These are phyloP conservation scores for Hippopotamus amphibius DNA, from an alignment of 2,113 vertebrate species.

Conservation along the genomic window DNA sequence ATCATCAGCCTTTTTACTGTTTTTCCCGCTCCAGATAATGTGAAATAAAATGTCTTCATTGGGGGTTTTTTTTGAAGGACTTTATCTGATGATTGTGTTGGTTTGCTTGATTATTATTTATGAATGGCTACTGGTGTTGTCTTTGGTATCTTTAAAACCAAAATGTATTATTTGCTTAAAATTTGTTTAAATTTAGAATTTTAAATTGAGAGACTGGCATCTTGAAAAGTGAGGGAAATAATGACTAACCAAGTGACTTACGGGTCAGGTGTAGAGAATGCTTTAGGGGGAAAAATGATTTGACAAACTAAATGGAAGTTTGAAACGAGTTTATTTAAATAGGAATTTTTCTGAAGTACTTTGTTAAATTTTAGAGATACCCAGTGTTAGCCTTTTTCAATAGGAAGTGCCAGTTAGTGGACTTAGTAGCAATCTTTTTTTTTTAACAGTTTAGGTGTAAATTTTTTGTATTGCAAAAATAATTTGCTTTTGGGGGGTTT, in stretches of 20 bases:
- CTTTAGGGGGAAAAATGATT: not conserved
- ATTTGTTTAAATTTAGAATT: constrained; percentile 24
- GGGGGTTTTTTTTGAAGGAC: not conserved
- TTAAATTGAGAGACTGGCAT: constrained; percentile 21
- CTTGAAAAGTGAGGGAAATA: not conserved
- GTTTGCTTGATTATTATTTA: constrained; percentile 41
- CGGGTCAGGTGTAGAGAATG: not conserved
- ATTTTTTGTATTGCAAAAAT: constrained; percentile 22
- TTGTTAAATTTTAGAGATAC: not conserved
- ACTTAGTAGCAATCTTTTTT: not conserved
- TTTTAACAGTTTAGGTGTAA: not conserved
- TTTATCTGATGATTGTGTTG: constrained; percentile 12
- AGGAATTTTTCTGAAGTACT: constrained; percentile 14
- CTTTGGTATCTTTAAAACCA: constrained; percentile 17
- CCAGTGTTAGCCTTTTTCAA: not conserved
- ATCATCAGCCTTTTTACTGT: not conserved
- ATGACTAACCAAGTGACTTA: not conserved
- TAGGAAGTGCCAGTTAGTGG: not conserved
- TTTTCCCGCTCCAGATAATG: not conserved
- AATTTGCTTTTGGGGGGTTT: constrained; percentile 61
- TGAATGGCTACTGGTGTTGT: not conserved
- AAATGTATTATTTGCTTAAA: not conserved
- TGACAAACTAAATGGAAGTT: not conserved
- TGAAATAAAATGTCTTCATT: not conserved
- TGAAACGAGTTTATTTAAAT: constrained; percentile 18